Percentiles rank a stretch among this genome's conserved stretches.
phyloP scores from a whole-genome alignment of 2,888 invertebrate genomes.

The Polyploca ridens region DNA sequence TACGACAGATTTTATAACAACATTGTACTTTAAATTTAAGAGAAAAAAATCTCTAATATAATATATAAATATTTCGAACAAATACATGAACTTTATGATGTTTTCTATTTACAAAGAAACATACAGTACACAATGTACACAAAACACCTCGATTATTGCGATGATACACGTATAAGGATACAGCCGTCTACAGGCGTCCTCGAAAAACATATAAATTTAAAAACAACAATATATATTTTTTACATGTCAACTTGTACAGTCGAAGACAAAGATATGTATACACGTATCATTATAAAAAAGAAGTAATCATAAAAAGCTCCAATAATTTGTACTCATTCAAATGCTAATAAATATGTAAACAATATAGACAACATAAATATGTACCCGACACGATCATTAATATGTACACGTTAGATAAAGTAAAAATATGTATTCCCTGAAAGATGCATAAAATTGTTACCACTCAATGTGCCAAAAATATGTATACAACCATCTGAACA shows the following conservation, averaged over 20 bases:
- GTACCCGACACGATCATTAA: no score
- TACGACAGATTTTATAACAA: slow-evolving; percentile 22
- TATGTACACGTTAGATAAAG: no score
- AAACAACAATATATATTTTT: slow-evolving; percentile 28
- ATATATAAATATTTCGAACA: slow-evolving; percentile 25
- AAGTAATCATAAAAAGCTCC: no score
- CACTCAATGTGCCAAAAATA: no score
- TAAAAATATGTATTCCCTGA: no score
- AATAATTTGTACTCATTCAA: no score
- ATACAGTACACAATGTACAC: slow-evolving; percentile 54
- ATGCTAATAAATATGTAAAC: no score
- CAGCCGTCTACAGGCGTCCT: slow-evolving; percentile 28
- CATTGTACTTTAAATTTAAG: slow-evolving; percentile 55
- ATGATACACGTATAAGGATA: slow-evolving; percentile 56
- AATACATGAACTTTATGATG: slow-evolving; percentile 42
- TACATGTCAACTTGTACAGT: slow-evolving; percentile 19
- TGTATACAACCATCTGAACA: no score
- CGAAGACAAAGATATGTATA: no score
- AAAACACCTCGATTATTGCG: slow-evolving; percentile 67
- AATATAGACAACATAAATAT: no score
- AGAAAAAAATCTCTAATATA: slow-evolving; percentile 29
- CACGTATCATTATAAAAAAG: no score
- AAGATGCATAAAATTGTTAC: no score
- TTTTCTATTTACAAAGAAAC: slow-evolving; percentile 71
- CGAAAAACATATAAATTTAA: slow-evolving; percentile 36